Percentiles rank a stretch among this genome's conserved stretches.
phyloP scores from a whole-genome alignment of 2,797 vertebrate species.

The Phylloscopus collybita region DNA sequence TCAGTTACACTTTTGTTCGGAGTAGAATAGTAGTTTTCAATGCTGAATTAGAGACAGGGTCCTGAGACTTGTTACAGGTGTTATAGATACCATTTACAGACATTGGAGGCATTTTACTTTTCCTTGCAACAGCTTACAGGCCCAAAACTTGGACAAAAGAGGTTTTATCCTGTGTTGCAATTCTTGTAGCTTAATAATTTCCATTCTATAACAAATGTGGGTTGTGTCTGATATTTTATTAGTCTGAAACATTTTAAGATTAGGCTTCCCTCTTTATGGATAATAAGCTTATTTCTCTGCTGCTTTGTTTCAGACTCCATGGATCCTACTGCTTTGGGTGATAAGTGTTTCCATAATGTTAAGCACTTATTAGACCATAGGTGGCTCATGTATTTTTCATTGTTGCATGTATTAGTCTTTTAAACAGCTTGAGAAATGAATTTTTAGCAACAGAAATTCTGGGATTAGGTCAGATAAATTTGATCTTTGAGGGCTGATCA shows the following conservation, averaged over 20 bases:
- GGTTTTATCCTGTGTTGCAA: not conserved
- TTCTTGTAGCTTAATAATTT: not conserved
- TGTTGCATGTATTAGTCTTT: not conserved
- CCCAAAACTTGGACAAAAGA: not conserved
- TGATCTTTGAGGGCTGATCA: not conserved
- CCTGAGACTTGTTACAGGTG: not conserved
- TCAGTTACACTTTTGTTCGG: not conserved
- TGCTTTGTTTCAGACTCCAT: not conserved
- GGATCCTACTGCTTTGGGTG: not conserved
- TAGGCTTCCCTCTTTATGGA: not conserved
- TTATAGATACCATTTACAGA: not conserved
- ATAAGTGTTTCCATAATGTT: not conserved
- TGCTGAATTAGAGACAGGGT: not conserved
- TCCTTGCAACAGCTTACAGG: not conserved
- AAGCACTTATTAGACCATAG: not conserved
- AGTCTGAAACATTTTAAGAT: not conserved
- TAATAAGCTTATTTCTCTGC: slow-evolving; percentile 6
- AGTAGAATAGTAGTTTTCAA: not conserved
- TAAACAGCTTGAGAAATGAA: not conserved
- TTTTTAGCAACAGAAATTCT: not conserved
- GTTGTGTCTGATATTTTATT: not conserved
- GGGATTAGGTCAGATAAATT: not conserved
- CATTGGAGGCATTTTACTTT: not conserved
- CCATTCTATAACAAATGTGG: not conserved
- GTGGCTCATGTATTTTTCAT: not conserved